Evolutionary conservation across 2,113 vertebrate genomes (phyloP).

Genomic region (Axis porcinus): DNA sequence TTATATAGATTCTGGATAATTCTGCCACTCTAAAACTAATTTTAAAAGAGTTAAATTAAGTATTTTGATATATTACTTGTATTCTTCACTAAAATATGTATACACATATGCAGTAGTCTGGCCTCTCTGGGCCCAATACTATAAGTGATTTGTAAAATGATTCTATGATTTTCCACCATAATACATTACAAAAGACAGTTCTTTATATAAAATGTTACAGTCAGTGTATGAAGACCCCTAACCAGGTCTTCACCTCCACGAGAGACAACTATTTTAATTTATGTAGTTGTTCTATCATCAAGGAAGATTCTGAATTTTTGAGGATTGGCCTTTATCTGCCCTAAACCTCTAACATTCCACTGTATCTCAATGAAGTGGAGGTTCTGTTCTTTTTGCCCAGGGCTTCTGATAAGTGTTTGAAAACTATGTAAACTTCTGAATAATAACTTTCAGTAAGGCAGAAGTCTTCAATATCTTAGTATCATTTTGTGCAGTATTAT

Average conservation of each 20-base stretch:
- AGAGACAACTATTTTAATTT: constrained; percentile 60
- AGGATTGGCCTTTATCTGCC: constrained; percentile 77
- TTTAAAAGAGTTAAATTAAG: neutral
- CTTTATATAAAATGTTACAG: constrained; percentile 24
- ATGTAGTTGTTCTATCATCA: constrained; percentile 60
- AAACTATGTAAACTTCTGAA: constrained; percentile 84
- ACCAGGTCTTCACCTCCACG: constrained; percentile 41
- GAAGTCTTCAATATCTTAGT: constrained; percentile 79
- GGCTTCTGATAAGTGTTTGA: constrained; percentile 86
- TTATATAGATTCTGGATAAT: neutral
- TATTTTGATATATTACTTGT: neutral
- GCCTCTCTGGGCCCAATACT: neutral
- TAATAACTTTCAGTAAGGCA: constrained; percentile 81
- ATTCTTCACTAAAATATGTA: neutral
- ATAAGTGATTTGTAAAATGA: neutral
- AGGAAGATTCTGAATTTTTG: constrained; percentile 77
- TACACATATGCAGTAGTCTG: neutral
- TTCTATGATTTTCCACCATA: neutral
- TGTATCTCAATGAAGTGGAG: constrained; percentile 84
- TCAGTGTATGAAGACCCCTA: constrained; percentile 9
- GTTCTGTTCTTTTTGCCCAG: constrained; percentile 85
- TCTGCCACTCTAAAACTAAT: neutral
- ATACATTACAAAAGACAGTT: constrained; percentile 25
- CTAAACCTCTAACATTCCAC: constrained; percentile 79
- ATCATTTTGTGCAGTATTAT: constrained; percentile 81